Conservation (phyloP, 2,888 invertebrate genomes). For the Hypomecis atomaria region DNA sequence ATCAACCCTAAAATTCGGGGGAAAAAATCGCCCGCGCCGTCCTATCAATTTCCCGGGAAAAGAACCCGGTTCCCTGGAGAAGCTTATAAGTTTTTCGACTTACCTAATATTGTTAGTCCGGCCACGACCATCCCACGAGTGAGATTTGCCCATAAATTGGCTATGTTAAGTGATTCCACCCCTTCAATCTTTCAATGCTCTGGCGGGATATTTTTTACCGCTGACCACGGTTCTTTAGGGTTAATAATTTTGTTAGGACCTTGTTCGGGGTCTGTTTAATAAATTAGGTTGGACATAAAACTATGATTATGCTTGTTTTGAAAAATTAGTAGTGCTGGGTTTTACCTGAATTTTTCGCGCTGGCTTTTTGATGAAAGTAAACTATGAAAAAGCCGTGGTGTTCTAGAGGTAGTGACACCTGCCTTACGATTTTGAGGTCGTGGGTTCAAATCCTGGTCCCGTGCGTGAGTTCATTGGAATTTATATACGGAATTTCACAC, state of each 20-base stretch:
- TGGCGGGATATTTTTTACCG: constrained; percentile 70
- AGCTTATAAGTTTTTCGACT: constrained; percentile 74
- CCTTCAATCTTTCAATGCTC: constrained; percentile 83
- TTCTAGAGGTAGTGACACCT: too few species aligned
- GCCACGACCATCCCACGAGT: constrained; percentile 79
- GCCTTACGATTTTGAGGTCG: too few species aligned
- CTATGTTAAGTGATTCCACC: constrained; percentile 79
- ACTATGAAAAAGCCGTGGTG: too few species aligned
- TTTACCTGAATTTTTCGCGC: background rate
- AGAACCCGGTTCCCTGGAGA: constrained; percentile 53
- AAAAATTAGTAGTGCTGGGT: background rate
- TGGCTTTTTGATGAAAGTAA: too few species aligned
- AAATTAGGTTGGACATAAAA: constrained; percentile 16
- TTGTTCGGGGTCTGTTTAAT: constrained; percentile 38
- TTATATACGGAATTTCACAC: too few species aligned
- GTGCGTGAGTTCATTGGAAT: too few species aligned
- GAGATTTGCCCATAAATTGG: constrained; percentile 81
- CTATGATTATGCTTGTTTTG: background rate
- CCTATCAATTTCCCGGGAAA: constrained; percentile 54
- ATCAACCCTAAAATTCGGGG: constrained; percentile 43
- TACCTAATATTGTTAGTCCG: constrained; percentile 80
- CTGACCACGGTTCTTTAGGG: constrained; percentile 50
- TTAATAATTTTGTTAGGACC: constrained; percentile 62
- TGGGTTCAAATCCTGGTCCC: too few species aligned
- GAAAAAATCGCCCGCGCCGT: constrained; percentile 38